A percentile compares a stretch with the other conserved stretches of the same genome.
Conservation (phyloP, 37 sponge, comb jelly and placozoan species). For the Lycopodina hypogea region DNA sequence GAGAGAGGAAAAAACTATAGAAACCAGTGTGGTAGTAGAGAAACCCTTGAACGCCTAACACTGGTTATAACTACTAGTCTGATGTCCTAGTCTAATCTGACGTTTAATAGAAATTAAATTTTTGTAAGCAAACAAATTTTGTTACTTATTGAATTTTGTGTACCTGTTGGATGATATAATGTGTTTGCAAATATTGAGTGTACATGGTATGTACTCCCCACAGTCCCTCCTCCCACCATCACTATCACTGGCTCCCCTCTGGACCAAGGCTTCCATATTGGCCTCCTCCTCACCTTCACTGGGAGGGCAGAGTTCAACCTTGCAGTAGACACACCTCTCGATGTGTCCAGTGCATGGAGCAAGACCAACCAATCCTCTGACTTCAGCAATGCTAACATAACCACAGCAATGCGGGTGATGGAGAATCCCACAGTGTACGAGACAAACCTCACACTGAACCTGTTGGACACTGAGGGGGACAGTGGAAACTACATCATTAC, state of each 20-base stretch:
- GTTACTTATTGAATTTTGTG: no score
- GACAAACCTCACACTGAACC: not conserved
- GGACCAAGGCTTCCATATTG: constrained; percentile 16
- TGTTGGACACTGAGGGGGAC: not conserved
- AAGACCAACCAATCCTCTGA: not conserved
- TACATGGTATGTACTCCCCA: no score
- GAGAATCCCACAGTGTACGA: not conserved
- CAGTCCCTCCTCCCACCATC: constrained; percentile 8
- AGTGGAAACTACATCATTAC: not conserved
- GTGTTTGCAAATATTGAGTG: no score
- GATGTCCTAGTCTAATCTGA: no score
- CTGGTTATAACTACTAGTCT: no score
- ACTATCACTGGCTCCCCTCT: constrained; percentile 8
- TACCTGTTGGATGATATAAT: no score
- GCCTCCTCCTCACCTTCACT: constrained; percentile 15
- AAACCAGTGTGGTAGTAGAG: no score
- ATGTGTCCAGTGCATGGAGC: not conserved
- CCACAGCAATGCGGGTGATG: not conserved
- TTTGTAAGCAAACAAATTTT: no score
- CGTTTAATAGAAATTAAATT: no score
- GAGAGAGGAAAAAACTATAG: no score
- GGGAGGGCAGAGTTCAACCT: not conserved
- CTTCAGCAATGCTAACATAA: not conserved
- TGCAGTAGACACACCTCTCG: constrained; percentile 12
- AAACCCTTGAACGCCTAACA: no score